Evolutionary conservation across 2,888 invertebrate genomes (phyloP).

Genomic region (Leucoma salicis): DNA sequence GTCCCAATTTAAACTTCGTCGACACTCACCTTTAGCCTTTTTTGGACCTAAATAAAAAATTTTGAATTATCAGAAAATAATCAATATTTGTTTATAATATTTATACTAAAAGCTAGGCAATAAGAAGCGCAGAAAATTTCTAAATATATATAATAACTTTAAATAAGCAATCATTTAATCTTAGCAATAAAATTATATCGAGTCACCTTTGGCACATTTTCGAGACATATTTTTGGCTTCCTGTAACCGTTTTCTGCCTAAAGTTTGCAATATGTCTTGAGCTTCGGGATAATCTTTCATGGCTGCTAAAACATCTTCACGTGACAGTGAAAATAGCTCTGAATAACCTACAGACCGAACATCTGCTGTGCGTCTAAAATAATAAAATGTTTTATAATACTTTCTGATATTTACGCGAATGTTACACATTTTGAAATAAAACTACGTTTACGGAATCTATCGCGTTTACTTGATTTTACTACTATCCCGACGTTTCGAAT

Average conservation of each 20-base stretch:
- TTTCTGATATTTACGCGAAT: too few relatives aligned
- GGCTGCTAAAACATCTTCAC: conserved; percentile 96
- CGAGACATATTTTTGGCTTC: conserved; percentile 86
- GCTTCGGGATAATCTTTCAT: conserved; percentile 99
- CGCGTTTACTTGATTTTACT: too few relatives aligned
- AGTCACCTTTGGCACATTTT: conserved; percentile 47
- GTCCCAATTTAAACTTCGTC: conserved; percentile 7
- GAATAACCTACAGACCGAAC: conserved; percentile 98
- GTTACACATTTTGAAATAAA: too few relatives aligned
- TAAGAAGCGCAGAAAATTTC: background rate
- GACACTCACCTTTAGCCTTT: conserved; percentile 47
- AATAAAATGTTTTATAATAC: background rate
- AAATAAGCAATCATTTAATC: conserved; percentile 1
- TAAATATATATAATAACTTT: too few relatives aligned
- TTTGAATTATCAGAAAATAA: conserved; percentile 13
- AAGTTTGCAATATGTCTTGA: conserved; percentile 94
- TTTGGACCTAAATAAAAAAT: conserved; percentile 27
- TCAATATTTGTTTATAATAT: conserved; percentile 4
- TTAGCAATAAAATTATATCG: background rate
- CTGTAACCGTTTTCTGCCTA: conserved; percentile 92
- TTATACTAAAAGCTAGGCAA: conserved; percentile 3
- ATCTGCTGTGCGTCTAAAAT: conserved; percentile 93
- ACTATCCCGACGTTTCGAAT: too few relatives aligned
- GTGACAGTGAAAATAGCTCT: conserved; percentile 95
- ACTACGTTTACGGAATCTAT: too few relatives aligned